Base-by-base conservation (phyloP, 2,797 vertebrate genomes). In the Spatula versicolor region DNA sequence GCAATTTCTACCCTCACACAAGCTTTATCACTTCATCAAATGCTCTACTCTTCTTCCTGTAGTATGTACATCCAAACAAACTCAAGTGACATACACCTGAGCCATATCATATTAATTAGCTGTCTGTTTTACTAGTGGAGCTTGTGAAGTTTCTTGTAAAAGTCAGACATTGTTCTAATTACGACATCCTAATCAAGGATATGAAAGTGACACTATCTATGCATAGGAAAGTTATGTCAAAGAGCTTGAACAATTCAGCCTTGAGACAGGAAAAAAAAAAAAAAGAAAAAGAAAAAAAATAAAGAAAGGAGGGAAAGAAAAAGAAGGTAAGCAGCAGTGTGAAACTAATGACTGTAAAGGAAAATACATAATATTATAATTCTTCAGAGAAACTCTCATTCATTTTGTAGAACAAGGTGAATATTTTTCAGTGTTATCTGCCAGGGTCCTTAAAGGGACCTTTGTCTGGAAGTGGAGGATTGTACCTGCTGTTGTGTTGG, bases 401-500 rank as follows among this genome's bases (percentile, higher is more conserved):
- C 12, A 7, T 52, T 41, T 13, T 2, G 5, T n/a, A 82, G 9
- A 86, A 11, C 10, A 73, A 88, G 14, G 26, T n/a, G 31, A 71
- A 12, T 55, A 37, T 74, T 64, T 90, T 77, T 55, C 18, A 76
- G 0, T 30, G 10, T 48, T 75, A 8, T 18, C 59, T 69, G 16
- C n/a, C 30, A 91, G 30, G 13, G 59, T 76, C 35, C 25, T 76
- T 16, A 71, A 52, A 31, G 7, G 0, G 2, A 3, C 11, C 3
- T 45, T 52, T 73, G 68, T 82, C 50, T n/a, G 13, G 10, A 78
- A 39, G 21, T 39, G 28, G 3, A 66, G 14, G 6, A 46, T 15
- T 28, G 87, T 96, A 99, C 98, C 98, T 98, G 97, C 46, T 37
- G 94, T 94, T 80, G 26, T 83, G 43, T 93, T 95, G 19, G 81